A percentile compares a stretch with the other conserved stretches of the same genome.
phyloP scores from a whole-genome alignment of 2,888 invertebrate species.

The Amblyjoppa proteus region DNA sequence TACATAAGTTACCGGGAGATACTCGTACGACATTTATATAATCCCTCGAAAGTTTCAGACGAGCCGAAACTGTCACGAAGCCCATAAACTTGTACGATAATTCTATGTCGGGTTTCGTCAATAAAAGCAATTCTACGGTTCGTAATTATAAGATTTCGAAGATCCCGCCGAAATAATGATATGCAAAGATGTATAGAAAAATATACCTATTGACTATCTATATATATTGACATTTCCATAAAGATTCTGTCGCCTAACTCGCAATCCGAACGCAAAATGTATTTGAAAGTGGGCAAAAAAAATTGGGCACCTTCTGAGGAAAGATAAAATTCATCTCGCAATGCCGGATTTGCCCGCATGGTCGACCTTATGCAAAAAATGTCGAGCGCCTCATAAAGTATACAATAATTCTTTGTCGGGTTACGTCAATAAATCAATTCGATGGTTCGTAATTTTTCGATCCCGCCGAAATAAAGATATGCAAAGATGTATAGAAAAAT shows the following conservation, averaged over 20 bases:
- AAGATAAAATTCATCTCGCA: background rate
- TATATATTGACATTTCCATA: no score
- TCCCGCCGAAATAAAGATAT: no score
- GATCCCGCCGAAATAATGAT: no score
- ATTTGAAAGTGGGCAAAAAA: background rate
- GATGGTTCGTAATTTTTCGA: background rate
- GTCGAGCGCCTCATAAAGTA: background rate
- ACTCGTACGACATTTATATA: constrained; percentile 42
- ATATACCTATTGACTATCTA: no score
- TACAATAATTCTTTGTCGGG: background rate
- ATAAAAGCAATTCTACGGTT: background rate
- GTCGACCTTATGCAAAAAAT: background rate
- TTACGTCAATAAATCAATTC: background rate
- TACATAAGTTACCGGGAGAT: background rate
- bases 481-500: no score
- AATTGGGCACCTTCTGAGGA: background rate
- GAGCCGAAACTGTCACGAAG: constrained; percentile 16
- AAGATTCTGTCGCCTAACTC: no score
- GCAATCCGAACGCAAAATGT: no score
- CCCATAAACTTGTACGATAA: background rate
- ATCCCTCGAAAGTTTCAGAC: constrained; percentile 41
- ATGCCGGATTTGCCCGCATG: background rate
- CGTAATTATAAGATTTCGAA: background rate
- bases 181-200: no score
- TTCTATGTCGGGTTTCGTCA: background rate